phyloP scores from a whole-genome alignment of 2,888 invertebrate species.

The Drosophila formosana region DNA sequence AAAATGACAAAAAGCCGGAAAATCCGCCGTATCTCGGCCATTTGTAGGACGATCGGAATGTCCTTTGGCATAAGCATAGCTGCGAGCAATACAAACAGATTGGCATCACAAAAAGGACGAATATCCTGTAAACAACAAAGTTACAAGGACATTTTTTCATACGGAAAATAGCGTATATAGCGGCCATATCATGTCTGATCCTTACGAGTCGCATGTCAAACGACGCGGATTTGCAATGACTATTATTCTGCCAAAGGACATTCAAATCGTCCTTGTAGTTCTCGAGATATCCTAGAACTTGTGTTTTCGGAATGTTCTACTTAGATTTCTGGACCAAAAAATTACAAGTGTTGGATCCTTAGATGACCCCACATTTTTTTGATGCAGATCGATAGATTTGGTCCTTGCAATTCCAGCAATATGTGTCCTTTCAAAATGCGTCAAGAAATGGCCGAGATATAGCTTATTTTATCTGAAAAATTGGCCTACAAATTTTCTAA shows the following conservation, averaged over 20 bases:
- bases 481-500: no score
- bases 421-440: no score
- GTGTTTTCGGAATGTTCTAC: not conserved
- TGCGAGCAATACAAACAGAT: no score
- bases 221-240: not conserved
- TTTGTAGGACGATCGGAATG: no score
- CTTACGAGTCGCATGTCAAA: not conserved
- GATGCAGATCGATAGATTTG: not conserved
- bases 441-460: no score
- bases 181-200: not conserved
- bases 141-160: not conserved
- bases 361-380: conserved; percentile 1
- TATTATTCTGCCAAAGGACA: not conserved
- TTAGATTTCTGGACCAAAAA: not conserved
- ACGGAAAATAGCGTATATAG: not conserved
- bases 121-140: not conserved
- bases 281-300: not conserved
- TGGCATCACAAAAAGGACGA: not conserved
- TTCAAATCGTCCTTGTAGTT: not conserved
- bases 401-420: not conserved
- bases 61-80: no score
- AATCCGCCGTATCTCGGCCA: not conserved
- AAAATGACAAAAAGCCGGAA: not conserved
- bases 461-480: no score
- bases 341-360: not conserved